Conservation (phyloP, 2,888 invertebrate genomes). For the Bugulina stolonifera region DNA sequence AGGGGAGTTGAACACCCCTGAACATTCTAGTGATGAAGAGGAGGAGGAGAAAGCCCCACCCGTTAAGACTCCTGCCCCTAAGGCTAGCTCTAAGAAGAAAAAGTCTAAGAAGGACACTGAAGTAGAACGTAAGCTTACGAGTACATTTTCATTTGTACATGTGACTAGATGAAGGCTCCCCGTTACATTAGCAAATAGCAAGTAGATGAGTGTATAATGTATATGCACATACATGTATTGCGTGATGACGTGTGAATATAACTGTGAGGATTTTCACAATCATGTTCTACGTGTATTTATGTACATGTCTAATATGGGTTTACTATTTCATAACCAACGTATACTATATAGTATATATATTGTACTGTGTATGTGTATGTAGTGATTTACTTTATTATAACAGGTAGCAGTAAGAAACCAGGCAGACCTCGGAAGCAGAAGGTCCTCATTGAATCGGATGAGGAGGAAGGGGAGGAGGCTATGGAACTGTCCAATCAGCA, state of each 20-base stretch:
- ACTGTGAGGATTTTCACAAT: too few species aligned
- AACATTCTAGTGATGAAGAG: conserved; percentile 27
- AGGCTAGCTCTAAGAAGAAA: not conserved
- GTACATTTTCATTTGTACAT: not conserved
- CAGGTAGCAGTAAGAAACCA: not conserved
- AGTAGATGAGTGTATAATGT: too few species aligned
- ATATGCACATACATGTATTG: too few species aligned
- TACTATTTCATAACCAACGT: too few species aligned
- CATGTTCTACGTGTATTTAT: too few species aligned
- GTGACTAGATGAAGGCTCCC: too few species aligned
- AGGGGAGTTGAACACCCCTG: conserved; percentile 30
- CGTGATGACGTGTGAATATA: too few species aligned
- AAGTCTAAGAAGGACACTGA: not conserved
- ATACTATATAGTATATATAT: too few species aligned
- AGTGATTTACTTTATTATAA: too few species aligned
- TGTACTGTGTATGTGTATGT: too few species aligned
- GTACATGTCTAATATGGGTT: too few species aligned
- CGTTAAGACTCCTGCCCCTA: conserved; percentile 13
- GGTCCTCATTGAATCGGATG: conserved; percentile 17
- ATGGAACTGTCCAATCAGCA: not conserved
- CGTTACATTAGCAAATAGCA: too few species aligned
- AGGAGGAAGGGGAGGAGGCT: conserved; percentile 26
- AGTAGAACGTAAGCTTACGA: not conserved
- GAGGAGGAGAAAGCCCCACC: conserved; percentile 10
- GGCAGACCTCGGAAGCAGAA: conserved; percentile 21